Evolutionary conservation across 2,888 invertebrate species (phyloP), one percentile per base, ranked within the genome.

Genomic region (Brachypterus glaber): DNA sequence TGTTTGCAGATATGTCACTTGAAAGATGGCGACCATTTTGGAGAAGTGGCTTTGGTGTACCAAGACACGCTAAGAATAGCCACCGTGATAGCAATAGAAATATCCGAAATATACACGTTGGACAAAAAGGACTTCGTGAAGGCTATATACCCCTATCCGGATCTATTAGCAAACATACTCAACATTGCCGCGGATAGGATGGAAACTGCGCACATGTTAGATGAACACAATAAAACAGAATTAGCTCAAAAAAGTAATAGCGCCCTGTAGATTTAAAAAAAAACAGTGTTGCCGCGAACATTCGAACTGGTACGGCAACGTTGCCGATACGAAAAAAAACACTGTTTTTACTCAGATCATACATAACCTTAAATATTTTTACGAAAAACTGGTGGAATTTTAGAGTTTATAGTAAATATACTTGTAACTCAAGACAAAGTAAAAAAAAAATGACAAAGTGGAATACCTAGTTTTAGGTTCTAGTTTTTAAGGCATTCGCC

Each of bases 1-100:
- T 11, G 12, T 27, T 50, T 54, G 12, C 35, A 70, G 69, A 57
- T 71, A 37, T 67, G 67, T 44, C 72, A 72, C 49, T 55, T 76
- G 24, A 68, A 73, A 50, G 77, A 77, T 45, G 77, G 77, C 0
- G 72, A 63, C 17, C 62, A 68, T 49, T 71, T 72, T 49, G 72
- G 72, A 1, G 71, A 71, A 53, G 58, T 64, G 27, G 64, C 66
- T 8, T 46, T 72, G 26, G 57, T 72, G 24, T 57, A 55, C 18
- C 58, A 57, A 29, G 59, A 61, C 27, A 53, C 55, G 15, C 46
- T 54, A 25, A 51, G 66, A 33, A 58, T 63, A 9, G 64, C 66
- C 18, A 58, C 63, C 5, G 65, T 66, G 11, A 49, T 64, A 24
- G 66, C 66, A 1, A 60, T 63, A 2, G 67, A 67, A 51, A 58